These are phyloP conservation scores for Porites cylindrica DNA, from an alignment of 92 coral and sea anemone genomes.

Conservation along the genomic window DNA sequence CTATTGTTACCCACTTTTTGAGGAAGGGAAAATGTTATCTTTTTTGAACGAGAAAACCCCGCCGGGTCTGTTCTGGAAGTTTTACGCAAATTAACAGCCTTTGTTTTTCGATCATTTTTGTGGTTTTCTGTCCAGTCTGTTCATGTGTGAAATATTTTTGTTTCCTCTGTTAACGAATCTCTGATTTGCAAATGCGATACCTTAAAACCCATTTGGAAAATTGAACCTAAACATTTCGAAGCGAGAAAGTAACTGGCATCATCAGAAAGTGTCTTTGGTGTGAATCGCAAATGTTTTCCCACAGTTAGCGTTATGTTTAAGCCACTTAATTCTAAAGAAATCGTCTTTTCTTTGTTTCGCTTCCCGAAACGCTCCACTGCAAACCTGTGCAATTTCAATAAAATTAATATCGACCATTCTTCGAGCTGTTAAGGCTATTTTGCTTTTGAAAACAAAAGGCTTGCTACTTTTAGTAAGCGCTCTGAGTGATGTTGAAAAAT, in stretches of 20 bases:
- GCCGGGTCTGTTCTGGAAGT: too few species aligned
- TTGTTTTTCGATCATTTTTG: too few species aligned
- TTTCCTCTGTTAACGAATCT: too few species aligned
- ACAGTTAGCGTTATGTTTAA: background rate
- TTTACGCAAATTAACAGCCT: too few species aligned
- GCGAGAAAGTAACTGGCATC: background rate
- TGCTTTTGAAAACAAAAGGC: background rate
- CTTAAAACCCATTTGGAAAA: too few species aligned
- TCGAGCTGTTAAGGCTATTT: background rate
- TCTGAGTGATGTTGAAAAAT: background rate
- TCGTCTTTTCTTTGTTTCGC: background rate
- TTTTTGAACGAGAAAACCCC: too few species aligned
- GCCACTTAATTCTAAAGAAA: background rate
- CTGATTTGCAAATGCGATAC: too few species aligned
- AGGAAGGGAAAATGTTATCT: too few species aligned
- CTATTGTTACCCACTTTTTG: too few species aligned
- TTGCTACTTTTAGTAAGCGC: background rate
- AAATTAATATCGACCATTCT: constrained; percentile 1
- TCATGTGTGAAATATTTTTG: too few species aligned
- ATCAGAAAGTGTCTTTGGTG: background rate
- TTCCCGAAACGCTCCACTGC: constrained; percentile 2
- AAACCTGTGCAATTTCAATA: constrained; percentile 6
- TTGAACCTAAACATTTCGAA: background rate
- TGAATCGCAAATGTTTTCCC: background rate
- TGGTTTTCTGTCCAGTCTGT: too few species aligned